A percentile compares a stretch with the other conserved stretches of the same genome.
Conservation (phyloP, 2,113 vertebrate species). For the Hippocampus abdominalis region DNA sequence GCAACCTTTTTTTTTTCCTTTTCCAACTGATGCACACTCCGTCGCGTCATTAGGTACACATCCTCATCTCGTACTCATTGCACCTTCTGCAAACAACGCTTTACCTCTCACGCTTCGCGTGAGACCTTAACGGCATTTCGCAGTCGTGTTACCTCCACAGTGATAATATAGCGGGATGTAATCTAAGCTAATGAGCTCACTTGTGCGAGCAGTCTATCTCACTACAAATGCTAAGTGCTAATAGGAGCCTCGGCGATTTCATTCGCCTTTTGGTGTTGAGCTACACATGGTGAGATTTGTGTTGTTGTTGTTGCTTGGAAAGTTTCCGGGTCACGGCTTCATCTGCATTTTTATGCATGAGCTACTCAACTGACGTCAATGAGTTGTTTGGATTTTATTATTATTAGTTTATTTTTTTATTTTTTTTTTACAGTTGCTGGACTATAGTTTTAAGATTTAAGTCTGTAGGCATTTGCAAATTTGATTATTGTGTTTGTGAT, state of each 20-base stretch:
- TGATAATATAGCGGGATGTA: neutral
- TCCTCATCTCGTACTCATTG: neutral
- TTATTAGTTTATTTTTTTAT: too few species aligned
- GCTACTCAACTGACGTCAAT: neutral
- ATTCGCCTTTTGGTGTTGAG: neutral
- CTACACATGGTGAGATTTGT: too few species aligned
- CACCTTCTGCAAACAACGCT: neutral
- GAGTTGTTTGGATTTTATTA: too few species aligned
- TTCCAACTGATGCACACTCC: too few species aligned
- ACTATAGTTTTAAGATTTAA: neutral
- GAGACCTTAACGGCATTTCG: neutral
- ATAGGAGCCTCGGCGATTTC: neutral
- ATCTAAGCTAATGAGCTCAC: slow-evolving; percentile 1
- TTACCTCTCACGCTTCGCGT: neutral
- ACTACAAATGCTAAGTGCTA: neutral
- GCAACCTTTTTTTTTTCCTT: too few species aligned
- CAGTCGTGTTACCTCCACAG: neutral
- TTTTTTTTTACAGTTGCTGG: neutral
- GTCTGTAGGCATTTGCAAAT: neutral
- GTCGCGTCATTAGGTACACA: neutral
- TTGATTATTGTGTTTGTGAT: neutral
- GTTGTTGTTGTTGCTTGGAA: neutral
- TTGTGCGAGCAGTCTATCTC: neutral
- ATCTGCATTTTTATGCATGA: neutral
- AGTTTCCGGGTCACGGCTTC: neutral